Evolutionary conservation across 2,888 invertebrate genomes (phyloP), one percentile per base, ranked within the genome.

Genomic region (Metellina segmentata): DNA sequence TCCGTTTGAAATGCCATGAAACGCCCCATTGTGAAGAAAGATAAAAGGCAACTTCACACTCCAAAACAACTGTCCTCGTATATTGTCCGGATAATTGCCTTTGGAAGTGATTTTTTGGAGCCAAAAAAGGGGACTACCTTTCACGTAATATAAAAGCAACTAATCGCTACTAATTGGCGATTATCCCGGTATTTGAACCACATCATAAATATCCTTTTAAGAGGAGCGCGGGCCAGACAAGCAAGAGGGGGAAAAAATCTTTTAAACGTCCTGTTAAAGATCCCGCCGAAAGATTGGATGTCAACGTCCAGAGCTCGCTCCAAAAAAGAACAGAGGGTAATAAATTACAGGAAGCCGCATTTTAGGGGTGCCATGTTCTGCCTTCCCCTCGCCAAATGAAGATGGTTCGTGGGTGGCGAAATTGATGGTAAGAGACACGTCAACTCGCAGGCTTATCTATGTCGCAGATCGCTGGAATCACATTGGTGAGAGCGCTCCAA

Each of bases 231-330:
- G 75, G 75, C 69, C 34, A 71, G 78, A 61, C 79, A 78, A 69
- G 71, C 52, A 74, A 81, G 51, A 81, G 81, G 11, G n/a, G 51
- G 48, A 51, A 74, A 79, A 86, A 81, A 74, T 81, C 81, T 69
- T 83, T 52, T 83, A 85, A 90, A 79, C 90, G 85, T 90, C 81
- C 91, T 91, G 72, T 83, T 87, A 87, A 91, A 91, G 91, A 91
- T 91, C 87, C 90, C 79, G 87, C 81, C 19, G 87, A 91, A 87
- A 91, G 91, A 91, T 91, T 78, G 83, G 82, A 71, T 85, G 89
- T 83, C 88, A 89, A 82, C 90, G 90, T 85, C 81, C 85, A 85
- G 81, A 83, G 34, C 79, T 70, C n/a, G 69, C 53, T 19, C 71
- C 13, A 53, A 91, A 82, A 90, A 87, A 86, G 86, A 91, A 91